Conservation (phyloP, 2,113 vertebrate genomes). For the Aegithalos caudatus region DNA sequence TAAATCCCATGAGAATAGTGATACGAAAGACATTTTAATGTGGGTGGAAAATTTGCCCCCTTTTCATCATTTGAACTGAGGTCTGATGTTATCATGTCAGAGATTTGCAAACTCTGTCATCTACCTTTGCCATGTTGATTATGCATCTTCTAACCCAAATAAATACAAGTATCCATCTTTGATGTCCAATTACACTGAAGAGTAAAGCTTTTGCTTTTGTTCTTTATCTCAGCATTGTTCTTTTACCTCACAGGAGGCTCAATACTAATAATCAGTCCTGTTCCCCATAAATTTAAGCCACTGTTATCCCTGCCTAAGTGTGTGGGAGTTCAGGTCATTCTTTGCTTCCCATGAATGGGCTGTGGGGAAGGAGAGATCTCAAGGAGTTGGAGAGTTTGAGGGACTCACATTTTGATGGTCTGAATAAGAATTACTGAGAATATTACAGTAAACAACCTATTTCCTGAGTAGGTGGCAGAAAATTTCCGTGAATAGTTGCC, state of each 20-base stretch:
- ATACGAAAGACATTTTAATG: background rate
- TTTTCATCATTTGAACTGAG: background rate
- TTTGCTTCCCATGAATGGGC: background rate
- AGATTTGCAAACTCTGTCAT: background rate
- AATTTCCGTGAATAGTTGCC: background rate
- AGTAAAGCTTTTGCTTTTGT: background rate
- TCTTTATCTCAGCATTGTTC: background rate
- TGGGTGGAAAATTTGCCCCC: background rate
- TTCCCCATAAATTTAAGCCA: background rate
- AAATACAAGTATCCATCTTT: background rate
- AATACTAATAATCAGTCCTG: background rate
- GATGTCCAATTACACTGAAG: background rate
- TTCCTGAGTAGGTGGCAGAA: conserved; percentile 3
- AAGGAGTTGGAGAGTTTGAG: background rate
- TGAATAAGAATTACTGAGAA: background rate
- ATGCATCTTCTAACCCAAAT: background rate
- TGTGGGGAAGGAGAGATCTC: background rate
- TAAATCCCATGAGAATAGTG: background rate
- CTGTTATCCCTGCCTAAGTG: background rate
- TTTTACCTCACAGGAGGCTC: background rate
- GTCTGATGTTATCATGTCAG: background rate
- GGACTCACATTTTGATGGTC: background rate
- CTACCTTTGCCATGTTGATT: background rate
- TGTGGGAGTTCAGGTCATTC: background rate
- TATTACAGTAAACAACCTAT: background rate